Percentiles rank a stretch among this genome's conserved stretches.
phyloP scores from a whole-genome alignment of 1,140 invertebrate genomes.

The Diabrotica undecimpunctata region DNA sequence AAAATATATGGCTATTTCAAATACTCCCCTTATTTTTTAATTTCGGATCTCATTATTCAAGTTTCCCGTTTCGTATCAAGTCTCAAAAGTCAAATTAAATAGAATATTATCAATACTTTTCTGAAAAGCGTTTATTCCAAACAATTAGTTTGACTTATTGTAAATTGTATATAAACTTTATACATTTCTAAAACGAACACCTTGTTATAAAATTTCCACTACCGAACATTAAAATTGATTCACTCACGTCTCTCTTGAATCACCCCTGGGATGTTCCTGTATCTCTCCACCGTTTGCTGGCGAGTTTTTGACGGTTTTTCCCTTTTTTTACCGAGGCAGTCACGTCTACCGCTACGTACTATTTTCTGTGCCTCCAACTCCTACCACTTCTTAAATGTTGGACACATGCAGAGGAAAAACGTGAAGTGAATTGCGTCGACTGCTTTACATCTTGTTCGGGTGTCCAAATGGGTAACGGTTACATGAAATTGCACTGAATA shows the following conservation, averaged over 20 bases:
- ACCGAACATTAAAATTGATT: neutral
- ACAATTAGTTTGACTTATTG: too few species aligned
- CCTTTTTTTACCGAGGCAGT: neutral
- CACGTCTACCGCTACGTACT: conserved; percentile 4
- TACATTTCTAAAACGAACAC: too few species aligned
- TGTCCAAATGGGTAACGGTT: conserved; percentile 11
- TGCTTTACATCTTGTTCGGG: conserved; percentile 20
- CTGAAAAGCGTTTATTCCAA: too few species aligned
- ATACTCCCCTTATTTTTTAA: too few species aligned
- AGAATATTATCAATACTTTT: too few species aligned
- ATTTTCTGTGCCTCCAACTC: neutral
- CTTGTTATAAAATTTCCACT: too few species aligned
- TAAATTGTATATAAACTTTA: too few species aligned
- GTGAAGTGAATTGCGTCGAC: conserved; percentile 20
- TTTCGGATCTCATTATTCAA: too few species aligned
- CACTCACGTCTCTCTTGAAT: neutral
- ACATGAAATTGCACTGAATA: conserved; percentile 18
- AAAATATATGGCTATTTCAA: too few species aligned
- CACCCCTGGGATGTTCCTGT: neutral
- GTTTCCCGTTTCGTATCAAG: too few species aligned
- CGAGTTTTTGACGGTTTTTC: neutral
- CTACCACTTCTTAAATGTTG: conserved; percentile 17
- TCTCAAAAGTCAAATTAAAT: too few species aligned
- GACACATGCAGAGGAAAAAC: conserved; percentile 22
- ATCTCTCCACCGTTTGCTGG: conserved; percentile 4